Evolutionary conservation across 2,113 vertebrate genomes (phyloP).

Genomic region (Seriola quinqueradiata): DNA sequence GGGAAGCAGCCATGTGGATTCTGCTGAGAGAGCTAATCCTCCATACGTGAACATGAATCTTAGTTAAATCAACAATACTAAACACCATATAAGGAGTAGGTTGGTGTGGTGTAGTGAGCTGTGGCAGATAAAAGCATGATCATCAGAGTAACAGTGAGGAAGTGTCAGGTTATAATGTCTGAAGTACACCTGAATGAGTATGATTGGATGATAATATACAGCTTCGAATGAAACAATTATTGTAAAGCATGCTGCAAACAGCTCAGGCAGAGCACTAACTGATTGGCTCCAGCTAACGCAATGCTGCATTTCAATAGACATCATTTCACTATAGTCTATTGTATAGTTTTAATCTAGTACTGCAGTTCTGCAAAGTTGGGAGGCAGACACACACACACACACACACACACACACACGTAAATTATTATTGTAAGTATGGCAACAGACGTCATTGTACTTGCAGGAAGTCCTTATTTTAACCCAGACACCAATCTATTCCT

Average conservation of each 20-base stretch:
- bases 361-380: not conserved
- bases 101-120: too few species aligned
- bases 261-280: too few species aligned
- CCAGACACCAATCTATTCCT: not conserved
- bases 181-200: not conserved
- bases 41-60: not conserved
- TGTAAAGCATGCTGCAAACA: not conserved
- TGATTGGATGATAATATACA: not conserved
- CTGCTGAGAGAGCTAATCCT: not conserved
- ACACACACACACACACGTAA: too few species aligned
- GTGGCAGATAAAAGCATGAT: not conserved
- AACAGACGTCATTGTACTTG: too few species aligned
- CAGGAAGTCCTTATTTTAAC: not conserved
- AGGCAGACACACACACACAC: not conserved
- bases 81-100: not conserved
- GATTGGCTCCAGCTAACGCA: not conserved
- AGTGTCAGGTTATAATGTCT: not conserved
- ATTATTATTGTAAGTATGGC: too few species aligned
- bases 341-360: not conserved
- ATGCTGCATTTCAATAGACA: not conserved
- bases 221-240: not conserved
- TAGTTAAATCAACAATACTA: not conserved
- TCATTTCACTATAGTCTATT: not conserved
- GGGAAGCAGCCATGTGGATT: not conserved
- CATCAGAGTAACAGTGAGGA: not conserved